Percentiles rank a stretch among this genome's conserved stretches.
These are phyloP conservation scores for Biston betularia DNA, from an alignment of 2,888 invertebrate genomes.

Conservation along the genomic window DNA sequence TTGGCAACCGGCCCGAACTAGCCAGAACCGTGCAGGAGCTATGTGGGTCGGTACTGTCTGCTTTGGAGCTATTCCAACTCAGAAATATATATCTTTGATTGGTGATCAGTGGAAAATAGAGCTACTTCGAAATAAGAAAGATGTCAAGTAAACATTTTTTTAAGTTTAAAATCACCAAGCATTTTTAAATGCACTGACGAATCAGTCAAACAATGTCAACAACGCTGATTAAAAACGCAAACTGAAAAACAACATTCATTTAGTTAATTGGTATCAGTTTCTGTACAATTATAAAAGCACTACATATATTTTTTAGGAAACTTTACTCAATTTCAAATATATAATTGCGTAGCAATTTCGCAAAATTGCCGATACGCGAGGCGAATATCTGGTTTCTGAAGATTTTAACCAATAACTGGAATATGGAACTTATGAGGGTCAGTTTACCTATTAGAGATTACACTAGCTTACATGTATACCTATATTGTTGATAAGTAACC, in stretches of 20 bases:
- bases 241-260: too few relatives aligned
- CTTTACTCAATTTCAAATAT: neutral
- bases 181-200: too few relatives aligned
- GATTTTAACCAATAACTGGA: slow-evolving; percentile 1
- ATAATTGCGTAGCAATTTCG: neutral
- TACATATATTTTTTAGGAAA: neutral
- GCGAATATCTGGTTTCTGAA: neutral
- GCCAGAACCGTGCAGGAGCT: slow-evolving; percentile 36
- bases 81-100: slow-evolving; percentile 32
- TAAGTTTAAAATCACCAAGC: too few relatives aligned
- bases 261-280: too few relatives aligned
- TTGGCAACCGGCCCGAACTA: slow-evolving; percentile 50
- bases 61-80: slow-evolving; percentile 53
- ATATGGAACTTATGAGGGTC: neutral
- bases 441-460: neutral
- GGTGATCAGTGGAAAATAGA: slow-evolving; percentile 22
- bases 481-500: neutral
- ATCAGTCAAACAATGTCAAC: too few relatives aligned
- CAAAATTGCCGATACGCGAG: slow-evolving; percentile 2
- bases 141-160: neutral
- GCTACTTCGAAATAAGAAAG: slow-evolving; percentile 7
- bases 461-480: too few relatives aligned
- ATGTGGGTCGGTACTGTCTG: slow-evolving; percentile 44
- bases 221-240: too few relatives aligned
- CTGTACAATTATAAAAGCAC: too few relatives aligned